Base-by-base conservation (phyloP, 2,113 vertebrate species). In the Alectura lathami region DNA sequence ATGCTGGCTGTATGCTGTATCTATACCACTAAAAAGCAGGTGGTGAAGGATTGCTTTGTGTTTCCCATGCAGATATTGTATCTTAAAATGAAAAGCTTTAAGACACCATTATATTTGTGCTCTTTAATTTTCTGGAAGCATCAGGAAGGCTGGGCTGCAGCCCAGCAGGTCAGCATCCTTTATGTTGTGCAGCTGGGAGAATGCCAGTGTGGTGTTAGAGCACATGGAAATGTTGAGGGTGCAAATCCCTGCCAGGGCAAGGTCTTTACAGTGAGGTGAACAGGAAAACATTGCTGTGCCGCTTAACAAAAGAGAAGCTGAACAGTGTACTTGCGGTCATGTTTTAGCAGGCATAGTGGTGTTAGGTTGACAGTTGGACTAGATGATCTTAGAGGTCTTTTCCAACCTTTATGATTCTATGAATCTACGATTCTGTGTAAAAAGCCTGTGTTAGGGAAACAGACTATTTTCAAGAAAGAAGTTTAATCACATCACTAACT, bases 101-200 rank as follows among this genome's bases (percentile, higher is more conserved):
- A 36, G 21, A 42, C 34, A 50, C 9, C 8, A 3, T 17, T 69
- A 48, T 2, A 9, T 29, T 26, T 83, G 22, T 36, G 42, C 9
- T 57, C 11, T 22, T 43, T 23, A 48, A 48, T 8, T 34, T 45
- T 42, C 32, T 34, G 6, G 27, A 57, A 60, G 66, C 20, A 9
- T 6, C 0, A 0, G 9, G 16, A 73, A 62, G 21, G 24, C 9
- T 62, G 40, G 56, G 10, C 27, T 80, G 36, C 23, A 0, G 0
- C 24, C 8, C 63, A 47, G 18, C 30, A 56, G 20, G 38, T 29
- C 27, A 45, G 10, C 1, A 0, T 12, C 60, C 75, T 82, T 24
- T 21, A 1, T 18, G n/a, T 23, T 43, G 12, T 3, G 6, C 42
- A 50, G 4, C 60, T 50, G 57, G 54, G 21, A 47, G 26, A 51